Evolutionary conservation across 1,140 invertebrate genomes (phyloP), one percentile per base, ranked within the genome.

Genomic region (Lepeophtheirus salmonis): DNA sequence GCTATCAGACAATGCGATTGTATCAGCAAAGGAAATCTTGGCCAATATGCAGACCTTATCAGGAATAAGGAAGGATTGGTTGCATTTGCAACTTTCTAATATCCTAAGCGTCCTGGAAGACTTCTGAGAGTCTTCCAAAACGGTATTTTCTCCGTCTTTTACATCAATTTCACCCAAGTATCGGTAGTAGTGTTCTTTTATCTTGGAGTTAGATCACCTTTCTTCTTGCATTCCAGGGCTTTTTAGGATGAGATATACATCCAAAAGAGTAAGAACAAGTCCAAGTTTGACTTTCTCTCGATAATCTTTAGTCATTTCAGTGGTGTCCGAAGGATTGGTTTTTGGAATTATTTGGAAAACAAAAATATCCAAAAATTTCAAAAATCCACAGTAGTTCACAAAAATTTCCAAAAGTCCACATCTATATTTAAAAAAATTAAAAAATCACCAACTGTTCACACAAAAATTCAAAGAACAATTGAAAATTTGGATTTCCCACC

Each of bases 141-240:
- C 87, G 73, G 83, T 80, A 77, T 86, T 89, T 79, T 88, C 86
- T 72, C 84, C 87, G 73, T 92, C 88, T 70, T 89, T 89, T 68
- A 87, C 89, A 68, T 89, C 89, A 70, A 97, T 92, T 80, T 98
- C 94, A 70, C 94, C 92, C 70, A 97, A 80, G 80, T 98, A 98
- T 79, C 94, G 86, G 78, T 94, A 95, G 79, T 97, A 97, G 78
- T 97, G 94, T 71, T 92, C 94, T 78, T 96, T 94, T 91, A 96
- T 97, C 81, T 96, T 97, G n/a, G 75, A 95, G 79, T 79, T 96
- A 96, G 77, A 96, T 96, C 72, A 97, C 92, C 83, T 92, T 94
- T 73, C 88, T 92, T 79, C 97, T 94, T 71, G 89, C 83, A 75
- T 88, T 91, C 75, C 85, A 86, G 70, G 90, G n/a, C n/a, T 89